Evolutionary conservation across 1,140 invertebrate genomes (phyloP), one percentile per base, ranked within the genome.

Genomic region (Brachystomella parvula): DNA sequence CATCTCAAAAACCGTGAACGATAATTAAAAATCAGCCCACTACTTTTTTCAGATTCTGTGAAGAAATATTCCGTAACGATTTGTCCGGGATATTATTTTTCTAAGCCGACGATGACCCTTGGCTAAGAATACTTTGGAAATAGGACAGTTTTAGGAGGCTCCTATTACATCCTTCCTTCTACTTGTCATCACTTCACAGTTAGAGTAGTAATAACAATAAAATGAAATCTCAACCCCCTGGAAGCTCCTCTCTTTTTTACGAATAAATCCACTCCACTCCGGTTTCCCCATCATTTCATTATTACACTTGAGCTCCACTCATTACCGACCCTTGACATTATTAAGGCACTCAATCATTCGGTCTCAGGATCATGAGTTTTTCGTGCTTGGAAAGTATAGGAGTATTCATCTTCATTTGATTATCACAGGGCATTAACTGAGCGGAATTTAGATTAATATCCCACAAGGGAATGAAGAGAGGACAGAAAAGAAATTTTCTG

Each of bases 381-480:
- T 39, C 19, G 19, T 19, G 19, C 35, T 6, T 39, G 6, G 35
- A 39, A 39, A 19, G 35, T 9, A 39, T 19, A 39, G 35, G 35
- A 19, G 49, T 15, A 53, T 53, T 53, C 12, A 19, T 53, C 49
- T 26, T 24, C 15, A 26, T 53, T 26, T 19, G 49, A 53, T 53
- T 26, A 53, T 53, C 24, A 9, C 49, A 53, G 9, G 24, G 21
- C 49, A 53, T 53, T 53, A 53, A 53, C 15, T 53, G 12, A 26
- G 6, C 6, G 49, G 49, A 53, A 53, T 53, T 53, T 53, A 53
- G 49, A 53, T 53, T 53, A 53, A 53, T 53, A 53, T 53, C 49
- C 12, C 9, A 53, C 3, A 24, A 12, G 21, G 9, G 24, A 53
- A 24, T 17, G 9, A 6, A 6, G 9, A 15, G 15, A 53, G 12